A percentile compares a stretch with the other conserved stretches of the same genome.
phyloP scores from a whole-genome alignment of 2,888 invertebrate species.

The Drosophila helvetica region DNA sequence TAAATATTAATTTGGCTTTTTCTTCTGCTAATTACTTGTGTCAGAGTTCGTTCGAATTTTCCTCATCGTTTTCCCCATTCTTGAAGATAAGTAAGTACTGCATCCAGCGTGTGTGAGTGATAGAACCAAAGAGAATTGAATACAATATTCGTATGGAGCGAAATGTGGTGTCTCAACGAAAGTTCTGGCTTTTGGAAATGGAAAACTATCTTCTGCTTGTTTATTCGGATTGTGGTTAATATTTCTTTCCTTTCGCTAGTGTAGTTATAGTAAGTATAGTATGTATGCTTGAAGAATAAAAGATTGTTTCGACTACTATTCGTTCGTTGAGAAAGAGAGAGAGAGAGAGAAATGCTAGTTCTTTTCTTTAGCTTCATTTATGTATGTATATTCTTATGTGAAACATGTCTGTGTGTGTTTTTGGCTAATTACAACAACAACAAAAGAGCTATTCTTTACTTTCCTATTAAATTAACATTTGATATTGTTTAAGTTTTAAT shows the following conservation, averaged over 20 bases:
- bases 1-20: slow-evolving; percentile 76
- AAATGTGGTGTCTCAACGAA: neutral
- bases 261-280: slow-evolving; percentile 15
- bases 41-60: slow-evolving; percentile 25
- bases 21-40: slow-evolving; percentile 36
- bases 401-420: slow-evolving; percentile 11
- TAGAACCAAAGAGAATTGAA: neutral
- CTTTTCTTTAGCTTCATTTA: slow-evolving; percentile 26
- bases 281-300: slow-evolving; percentile 23
- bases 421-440: slow-evolving; percentile 63
- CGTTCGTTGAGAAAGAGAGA: slow-evolving; percentile 25
- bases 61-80: slow-evolving; percentile 20
- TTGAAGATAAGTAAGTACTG: slow-evolving; percentile 47
- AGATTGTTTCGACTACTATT: slow-evolving; percentile 39
- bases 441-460: slow-evolving; percentile 37
- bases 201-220: slow-evolving; percentile 2
- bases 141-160: neutral
- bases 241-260: neutral
- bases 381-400: slow-evolving; percentile 29
- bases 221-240: slow-evolving; percentile 20
- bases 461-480: slow-evolving; percentile 35
- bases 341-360: slow-evolving; percentile 30
- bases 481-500: slow-evolving; percentile 13
- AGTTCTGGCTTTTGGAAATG: neutral
- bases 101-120: slow-evolving; percentile 4